Conservation (phyloP, 2,113 vertebrate species). For the Monarcha castaneiventris region DNA sequence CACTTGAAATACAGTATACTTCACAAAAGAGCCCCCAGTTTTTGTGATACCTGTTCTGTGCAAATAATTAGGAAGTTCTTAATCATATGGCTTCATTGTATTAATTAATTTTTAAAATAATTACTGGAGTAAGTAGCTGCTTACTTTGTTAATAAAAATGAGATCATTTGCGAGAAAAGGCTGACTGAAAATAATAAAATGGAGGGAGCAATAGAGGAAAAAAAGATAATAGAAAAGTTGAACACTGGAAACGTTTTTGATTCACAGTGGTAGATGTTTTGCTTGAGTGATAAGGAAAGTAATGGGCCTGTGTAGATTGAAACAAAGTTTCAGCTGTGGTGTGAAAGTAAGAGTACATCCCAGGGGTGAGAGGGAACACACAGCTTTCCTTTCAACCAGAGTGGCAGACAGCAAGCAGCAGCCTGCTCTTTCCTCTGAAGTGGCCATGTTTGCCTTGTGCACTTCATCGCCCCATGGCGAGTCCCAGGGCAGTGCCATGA, state of each 20-base stretch:
- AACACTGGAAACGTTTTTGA: not conserved
- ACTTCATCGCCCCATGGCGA: not conserved
- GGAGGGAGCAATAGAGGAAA: not conserved
- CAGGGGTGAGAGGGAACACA: not conserved
- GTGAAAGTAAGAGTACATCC: not conserved
- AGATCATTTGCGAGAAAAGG: not conserved
- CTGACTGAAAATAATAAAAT: not conserved
- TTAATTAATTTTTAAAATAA: constrained; percentile 1
- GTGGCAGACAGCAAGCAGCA: not conserved
- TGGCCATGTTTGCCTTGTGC: not conserved
- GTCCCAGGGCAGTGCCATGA: not conserved
- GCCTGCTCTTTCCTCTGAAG: not conserved
- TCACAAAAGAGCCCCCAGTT: not conserved
- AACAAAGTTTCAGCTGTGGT: not conserved
- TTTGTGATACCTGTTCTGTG: not conserved
- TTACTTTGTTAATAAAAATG: not conserved
- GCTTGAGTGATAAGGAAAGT: not conserved
- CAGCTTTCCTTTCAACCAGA: not conserved
- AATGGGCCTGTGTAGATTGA: not conserved
- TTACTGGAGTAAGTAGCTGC: not conserved
- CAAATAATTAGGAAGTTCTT: not conserved
- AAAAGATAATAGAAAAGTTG: not conserved
- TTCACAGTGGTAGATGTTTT: not conserved
- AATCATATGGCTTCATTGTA: not conserved
- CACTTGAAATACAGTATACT: not conserved